A percentile compares a stretch with the other conserved stretches of the same genome.
Evolutionary conservation across 2,113 vertebrate genomes (phyloP).

Genomic region (Ahaetulla prasina): DNA sequence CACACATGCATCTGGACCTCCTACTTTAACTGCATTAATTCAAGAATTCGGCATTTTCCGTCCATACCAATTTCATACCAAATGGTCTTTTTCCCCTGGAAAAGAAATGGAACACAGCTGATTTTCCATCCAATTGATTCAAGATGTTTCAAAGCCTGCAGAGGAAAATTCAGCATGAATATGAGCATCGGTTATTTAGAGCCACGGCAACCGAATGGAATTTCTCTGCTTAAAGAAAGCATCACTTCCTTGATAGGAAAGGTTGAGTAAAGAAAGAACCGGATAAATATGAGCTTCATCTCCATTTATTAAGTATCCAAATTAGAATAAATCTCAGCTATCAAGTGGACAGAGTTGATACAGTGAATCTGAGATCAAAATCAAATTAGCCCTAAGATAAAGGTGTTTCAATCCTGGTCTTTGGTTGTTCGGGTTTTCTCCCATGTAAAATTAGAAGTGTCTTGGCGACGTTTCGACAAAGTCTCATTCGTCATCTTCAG

Average conservation of each 20-base stretch:
- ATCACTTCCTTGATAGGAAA: neutral
- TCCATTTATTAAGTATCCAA: neutral
- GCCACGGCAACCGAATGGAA: neutral
- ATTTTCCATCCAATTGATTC: neutral
- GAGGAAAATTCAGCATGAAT: neutral
- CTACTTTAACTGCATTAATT: no score
- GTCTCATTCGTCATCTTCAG: no score
- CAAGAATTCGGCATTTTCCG: neutral
- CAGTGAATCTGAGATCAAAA: neutral
- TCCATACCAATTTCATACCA: neutral
- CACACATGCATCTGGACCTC: no score
- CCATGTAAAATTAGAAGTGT: no score
- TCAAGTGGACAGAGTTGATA: neutral
- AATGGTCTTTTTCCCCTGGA: neutral
- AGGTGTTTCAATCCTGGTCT: neutral
- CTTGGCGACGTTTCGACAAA: no score
- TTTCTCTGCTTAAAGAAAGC: neutral
- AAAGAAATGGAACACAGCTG: neutral
- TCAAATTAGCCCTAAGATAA: neutral
- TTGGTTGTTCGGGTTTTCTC: no score
- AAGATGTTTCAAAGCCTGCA: neutral
- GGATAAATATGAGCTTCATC: neutral
- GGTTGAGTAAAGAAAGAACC: neutral
- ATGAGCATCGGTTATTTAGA: neutral
- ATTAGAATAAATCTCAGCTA: neutral